These are phyloP conservation scores for Sminthopsis crassicaudata DNA, from an alignment of 2,113 vertebrate species.

Conservation along the genomic window DNA sequence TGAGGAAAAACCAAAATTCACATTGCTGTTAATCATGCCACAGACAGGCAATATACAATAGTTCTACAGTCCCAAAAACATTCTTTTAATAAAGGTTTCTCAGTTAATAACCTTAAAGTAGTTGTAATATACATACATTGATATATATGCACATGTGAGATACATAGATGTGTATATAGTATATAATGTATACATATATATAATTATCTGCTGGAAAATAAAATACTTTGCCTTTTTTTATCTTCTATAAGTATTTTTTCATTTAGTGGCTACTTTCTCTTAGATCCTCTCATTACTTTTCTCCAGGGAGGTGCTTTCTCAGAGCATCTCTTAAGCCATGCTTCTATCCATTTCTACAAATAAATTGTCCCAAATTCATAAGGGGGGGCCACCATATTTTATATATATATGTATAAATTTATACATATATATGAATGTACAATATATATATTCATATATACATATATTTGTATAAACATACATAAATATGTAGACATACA, in stretches of 20 bases:
- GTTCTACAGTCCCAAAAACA: neutral
- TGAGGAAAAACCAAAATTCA: neutral
- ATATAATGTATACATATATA: too few species aligned
- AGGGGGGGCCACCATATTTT: neutral
- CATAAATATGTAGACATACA: neutral
- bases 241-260: neutral
- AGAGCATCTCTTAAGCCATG: neutral
- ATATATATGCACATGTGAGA: neutral
- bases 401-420: too few species aligned
- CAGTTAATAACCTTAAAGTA: neutral
- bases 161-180: neutral
- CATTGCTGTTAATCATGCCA: neutral
- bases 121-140: neutral
- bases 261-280: neutral
- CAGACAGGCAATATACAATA: neutral
- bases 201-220: neutral
- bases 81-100: neutral
- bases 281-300: neutral
- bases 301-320: neutral
- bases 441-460: neutral
- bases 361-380: neutral
- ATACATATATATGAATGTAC: neutral
- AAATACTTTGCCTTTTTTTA: neutral
- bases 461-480: neutral
- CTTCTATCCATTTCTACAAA: neutral